Base-by-base conservation (phyloP, 2,113 vertebrate species). In the Calidris pygmaea region DNA sequence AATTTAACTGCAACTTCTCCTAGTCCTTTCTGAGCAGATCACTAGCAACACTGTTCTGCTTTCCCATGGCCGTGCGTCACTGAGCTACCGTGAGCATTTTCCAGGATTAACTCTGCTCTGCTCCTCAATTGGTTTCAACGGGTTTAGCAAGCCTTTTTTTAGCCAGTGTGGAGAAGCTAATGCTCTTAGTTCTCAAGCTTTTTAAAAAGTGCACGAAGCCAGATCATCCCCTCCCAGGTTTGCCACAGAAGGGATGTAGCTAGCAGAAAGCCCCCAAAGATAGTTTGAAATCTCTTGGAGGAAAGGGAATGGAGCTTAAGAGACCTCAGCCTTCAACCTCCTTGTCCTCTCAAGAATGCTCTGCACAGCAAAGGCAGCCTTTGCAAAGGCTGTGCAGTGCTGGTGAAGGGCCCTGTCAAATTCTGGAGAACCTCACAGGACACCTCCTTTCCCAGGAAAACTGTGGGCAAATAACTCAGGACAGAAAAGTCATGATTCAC, bases 101-200 rank as follows among this genome's bases (percentile, higher is more conserved):
- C 90, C 87, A 77, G 96, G 96, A 97, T 97, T 96, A 96, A 94
- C 79, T 89, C 72, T 90, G 76, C 90, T 93, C 78, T 77, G 50
- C 78, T 91, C 94, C 70, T 95, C 96, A 87, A 58, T 92, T 97
- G 95, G 87, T 85, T 95, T 96, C 95, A 91, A 82, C 1, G 62
- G 87, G 67, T 91, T 97, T 97, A 96, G 93, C 88, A 81, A 91
- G 86, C 63, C 95, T 96, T 96, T 97, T 97, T 97, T 97, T 97
- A 96, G 95, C 88, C 70, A 81, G 80, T 19, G 2, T 95, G 70
- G 81, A 97, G 86, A 82, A 95, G 81, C 73, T 97, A 97, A 97
- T 97, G 94, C 94, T 96, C 97, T 97, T 97, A 97, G 47, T 94
- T 93, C 86, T 89, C 88, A 86, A 91, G 97, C 96, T 94, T 96